Percentiles rank a stretch among this genome's conserved stretches.
phyloP scores from a whole-genome alignment of 2,113 vertebrate species.

The Ceuthmochares aereus region DNA sequence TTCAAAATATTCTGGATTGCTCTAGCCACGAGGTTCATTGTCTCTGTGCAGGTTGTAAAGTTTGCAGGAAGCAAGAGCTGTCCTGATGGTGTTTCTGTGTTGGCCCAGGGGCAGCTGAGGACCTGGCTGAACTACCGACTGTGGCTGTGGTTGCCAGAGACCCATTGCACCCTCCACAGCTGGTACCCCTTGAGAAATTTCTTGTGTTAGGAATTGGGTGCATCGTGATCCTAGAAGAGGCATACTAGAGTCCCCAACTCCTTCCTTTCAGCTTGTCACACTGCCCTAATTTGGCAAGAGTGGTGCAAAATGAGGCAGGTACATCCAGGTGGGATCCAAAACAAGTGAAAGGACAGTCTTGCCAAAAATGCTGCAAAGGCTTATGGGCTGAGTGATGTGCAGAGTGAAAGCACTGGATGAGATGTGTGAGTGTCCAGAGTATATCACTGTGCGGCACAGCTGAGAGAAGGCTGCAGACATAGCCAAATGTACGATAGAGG shows the following conservation, averaged over 20 bases:
- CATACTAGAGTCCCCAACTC: neutral
- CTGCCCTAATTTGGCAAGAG: neutral
- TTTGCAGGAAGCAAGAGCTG: neutral
- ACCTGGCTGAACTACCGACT: neutral
- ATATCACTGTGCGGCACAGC: neutral
- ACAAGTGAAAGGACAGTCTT: neutral
- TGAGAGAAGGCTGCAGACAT: rapidly evolving
- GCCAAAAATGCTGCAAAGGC: neutral
- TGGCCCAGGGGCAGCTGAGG: neutral
- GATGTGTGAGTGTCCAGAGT: neutral
- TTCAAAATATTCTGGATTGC: neutral
- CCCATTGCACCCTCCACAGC: neutral
- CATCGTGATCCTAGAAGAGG: neutral
- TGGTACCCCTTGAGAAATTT: neutral
- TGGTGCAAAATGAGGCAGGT: neutral
- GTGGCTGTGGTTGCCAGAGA: neutral
- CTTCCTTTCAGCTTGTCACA: neutral
- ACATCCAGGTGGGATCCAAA: neutral
- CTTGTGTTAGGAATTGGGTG: neutral
- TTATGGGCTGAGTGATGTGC: rapidly evolving
- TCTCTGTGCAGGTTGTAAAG: neutral
- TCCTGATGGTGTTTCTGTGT: neutral
- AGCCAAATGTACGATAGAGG: neutral
- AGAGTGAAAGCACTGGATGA: neutral
- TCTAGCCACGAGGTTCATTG: neutral